Conservation (phyloP, 2,888 invertebrate species). For the Plebejus argus region DNA sequence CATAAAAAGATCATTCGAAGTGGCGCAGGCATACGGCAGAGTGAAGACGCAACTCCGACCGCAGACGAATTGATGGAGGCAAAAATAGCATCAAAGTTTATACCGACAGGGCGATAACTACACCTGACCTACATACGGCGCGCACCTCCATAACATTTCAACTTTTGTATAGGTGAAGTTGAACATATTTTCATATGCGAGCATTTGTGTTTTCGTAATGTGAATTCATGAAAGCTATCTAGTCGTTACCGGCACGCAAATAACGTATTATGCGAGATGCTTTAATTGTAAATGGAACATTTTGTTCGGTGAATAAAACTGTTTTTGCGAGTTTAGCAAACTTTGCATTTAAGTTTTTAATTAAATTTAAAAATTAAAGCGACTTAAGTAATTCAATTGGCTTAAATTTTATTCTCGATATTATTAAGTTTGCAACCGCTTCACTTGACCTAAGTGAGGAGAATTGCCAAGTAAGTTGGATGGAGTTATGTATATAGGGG, state of each 20-base stretch:
- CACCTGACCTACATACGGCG: conserved; percentile 64
- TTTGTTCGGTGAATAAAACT: background rate
- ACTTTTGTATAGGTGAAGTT: conserved; percentile 28
- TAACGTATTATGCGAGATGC: conserved; percentile 45
- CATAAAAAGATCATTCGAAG: conserved; percentile 49
- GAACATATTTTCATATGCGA: conserved; percentile 27
- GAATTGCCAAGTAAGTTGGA: too few relatives aligned
- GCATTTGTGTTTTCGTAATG: conserved; percentile 42
- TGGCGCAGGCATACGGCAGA: conserved; percentile 52
- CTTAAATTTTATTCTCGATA: background rate
- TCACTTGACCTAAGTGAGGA: background rate
- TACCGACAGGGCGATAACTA: conserved; percentile 56
- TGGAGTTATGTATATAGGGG: too few relatives aligned
- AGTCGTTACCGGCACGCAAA: conserved; percentile 55
- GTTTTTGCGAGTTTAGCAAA: background rate
- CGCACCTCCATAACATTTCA: conserved; percentile 32
- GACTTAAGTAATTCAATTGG: background rate
- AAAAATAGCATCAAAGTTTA: conserved; percentile 71
- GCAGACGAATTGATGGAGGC: conserved; percentile 62
- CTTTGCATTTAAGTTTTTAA: background rate
- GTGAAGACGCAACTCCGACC: conserved; percentile 60
- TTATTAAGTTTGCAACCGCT: background rate
- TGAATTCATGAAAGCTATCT: conserved; percentile 46
- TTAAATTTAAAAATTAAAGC: background rate
- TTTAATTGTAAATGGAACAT: conserved; percentile 25